Percentiles rank a stretch among this genome's conserved stretches.
Evolutionary conservation across 2,888 invertebrate genomes (phyloP).

Genomic region (Quadroppia sp.): DNA sequence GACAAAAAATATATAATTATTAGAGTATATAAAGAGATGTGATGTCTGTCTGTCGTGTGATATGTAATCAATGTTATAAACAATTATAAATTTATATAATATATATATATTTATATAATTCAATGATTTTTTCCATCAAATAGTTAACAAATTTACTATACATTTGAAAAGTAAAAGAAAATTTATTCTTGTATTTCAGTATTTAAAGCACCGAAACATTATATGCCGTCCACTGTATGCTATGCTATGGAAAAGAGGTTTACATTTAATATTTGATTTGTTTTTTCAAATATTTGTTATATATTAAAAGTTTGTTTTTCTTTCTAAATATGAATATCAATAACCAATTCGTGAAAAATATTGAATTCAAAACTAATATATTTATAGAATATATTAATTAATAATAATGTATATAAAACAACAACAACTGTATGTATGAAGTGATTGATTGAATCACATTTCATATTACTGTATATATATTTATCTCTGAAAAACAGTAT

Average conservation of each 20-base stretch:
- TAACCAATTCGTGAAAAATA: neutral
- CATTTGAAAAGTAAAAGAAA: neutral
- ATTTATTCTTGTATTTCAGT: neutral
- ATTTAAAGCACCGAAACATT: neutral
- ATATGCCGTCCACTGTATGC: neutral
- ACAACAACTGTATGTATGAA: conserved; percentile 13
- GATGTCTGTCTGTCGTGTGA: neutral
- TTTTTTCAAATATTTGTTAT: too few species aligned
- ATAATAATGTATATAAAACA: conserved; percentile 1
- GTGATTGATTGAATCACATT: neutral
- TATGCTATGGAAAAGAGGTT: neutral
- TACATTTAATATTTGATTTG: neutral
- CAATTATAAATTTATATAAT: neutral
- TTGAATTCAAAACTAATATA: neutral
- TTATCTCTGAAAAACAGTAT: neutral
- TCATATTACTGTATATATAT: neutral
- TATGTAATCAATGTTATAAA: neutral
- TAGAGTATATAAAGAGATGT: neutral
- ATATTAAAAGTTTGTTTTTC: neutral
- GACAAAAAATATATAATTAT: neutral
- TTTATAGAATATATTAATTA: neutral
- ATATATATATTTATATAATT: too few species aligned
- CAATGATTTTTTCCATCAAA: neutral
- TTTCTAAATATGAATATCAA: neutral
- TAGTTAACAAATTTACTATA: neutral